Conservation (phyloP, 2,113 vertebrate species). For the Prunella fulvescens region DNA sequence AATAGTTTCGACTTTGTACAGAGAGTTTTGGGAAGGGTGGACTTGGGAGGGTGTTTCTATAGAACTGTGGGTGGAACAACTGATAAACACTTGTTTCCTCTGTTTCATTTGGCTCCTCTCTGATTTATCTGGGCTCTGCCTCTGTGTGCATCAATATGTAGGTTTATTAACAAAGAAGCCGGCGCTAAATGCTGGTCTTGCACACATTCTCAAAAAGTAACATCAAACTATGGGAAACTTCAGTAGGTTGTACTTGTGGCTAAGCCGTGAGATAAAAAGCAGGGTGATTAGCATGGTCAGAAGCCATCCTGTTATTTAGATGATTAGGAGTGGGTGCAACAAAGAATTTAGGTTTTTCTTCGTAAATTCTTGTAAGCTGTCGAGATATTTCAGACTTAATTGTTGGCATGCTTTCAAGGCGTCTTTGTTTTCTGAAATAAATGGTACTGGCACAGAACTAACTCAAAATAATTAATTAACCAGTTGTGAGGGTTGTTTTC, state of each 20-base stretch:
- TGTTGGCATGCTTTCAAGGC: not conserved
- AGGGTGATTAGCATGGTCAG: not conserved
- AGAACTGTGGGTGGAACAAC: not conserved
- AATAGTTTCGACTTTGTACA: not conserved
- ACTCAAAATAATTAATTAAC: not conserved
- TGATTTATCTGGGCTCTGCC: not conserved
- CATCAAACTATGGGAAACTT: not conserved
- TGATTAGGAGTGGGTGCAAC: not conserved
- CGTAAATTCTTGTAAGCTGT: not conserved
- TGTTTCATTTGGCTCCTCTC: not conserved
- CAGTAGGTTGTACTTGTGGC: not conserved
- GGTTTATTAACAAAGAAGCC: not conserved
- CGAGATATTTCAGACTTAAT: not conserved
- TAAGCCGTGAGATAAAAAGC: not conserved
- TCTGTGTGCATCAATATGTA: not conserved
- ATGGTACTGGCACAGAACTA: not conserved
- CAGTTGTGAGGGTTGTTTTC: not conserved
- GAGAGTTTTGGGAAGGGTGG: not conserved
- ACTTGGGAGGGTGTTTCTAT: not conserved
- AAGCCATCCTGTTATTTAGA: not conserved
- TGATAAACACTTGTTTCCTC: not conserved
- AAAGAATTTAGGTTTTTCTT: not conserved
- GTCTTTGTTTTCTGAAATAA: slow-evolving; percentile 12
- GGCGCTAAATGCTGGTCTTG: not conserved
- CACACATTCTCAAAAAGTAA: not conserved